Evolutionary conservation across 2,797 vertebrate species (phyloP).

Genomic region (Lithobates sylvaticus): DNA sequence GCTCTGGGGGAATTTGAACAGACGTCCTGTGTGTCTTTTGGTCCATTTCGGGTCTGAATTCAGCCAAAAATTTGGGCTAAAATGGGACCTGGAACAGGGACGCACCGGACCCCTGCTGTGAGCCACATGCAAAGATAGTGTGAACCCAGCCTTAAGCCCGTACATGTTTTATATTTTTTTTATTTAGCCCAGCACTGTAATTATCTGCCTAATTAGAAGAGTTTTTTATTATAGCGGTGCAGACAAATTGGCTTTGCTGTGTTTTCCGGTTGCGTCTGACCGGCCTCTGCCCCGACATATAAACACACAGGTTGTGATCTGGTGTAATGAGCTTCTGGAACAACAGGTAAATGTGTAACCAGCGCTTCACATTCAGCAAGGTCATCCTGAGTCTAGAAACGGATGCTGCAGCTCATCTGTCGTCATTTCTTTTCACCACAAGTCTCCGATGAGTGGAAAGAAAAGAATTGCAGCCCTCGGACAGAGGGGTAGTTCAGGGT

Average conservation of each 20-base stretch:
- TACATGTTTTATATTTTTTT: neutral
- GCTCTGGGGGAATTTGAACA: too few relatives aligned
- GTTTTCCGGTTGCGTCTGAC: conserved; percentile 41
- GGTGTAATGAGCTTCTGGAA: conserved; percentile 36
- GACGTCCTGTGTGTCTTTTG: too few relatives aligned
- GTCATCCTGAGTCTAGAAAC: conserved; percentile 1
- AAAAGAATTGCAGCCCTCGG: neutral
- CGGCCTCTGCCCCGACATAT: conserved; percentile 31
- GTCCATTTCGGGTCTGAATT: too few relatives aligned
- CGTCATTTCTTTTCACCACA: too few relatives aligned
- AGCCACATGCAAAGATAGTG: too few relatives aligned
- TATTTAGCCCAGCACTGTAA: conserved; percentile 15
- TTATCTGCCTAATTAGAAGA: conserved; percentile 29
- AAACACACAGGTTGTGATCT: conserved; percentile 9
- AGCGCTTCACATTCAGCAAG: conserved; percentile 23
- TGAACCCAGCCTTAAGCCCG: neutral
- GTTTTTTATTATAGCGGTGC: conserved; percentile 15
- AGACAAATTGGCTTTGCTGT: conserved; percentile 31
- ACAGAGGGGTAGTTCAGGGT: neutral
- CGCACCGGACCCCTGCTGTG: too few relatives aligned
- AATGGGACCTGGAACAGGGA: too few relatives aligned
- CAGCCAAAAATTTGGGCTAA: too few relatives aligned
- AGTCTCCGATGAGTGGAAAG: neutral
- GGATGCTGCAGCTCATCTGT: neutral
- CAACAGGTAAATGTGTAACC: conserved; percentile 47